A percentile compares a stretch with the other conserved stretches of the same genome.
These are phyloP conservation scores for Cheirogaleus major DNA, from an alignment of 2,797 vertebrate species.

Conservation along the genomic window DNA sequence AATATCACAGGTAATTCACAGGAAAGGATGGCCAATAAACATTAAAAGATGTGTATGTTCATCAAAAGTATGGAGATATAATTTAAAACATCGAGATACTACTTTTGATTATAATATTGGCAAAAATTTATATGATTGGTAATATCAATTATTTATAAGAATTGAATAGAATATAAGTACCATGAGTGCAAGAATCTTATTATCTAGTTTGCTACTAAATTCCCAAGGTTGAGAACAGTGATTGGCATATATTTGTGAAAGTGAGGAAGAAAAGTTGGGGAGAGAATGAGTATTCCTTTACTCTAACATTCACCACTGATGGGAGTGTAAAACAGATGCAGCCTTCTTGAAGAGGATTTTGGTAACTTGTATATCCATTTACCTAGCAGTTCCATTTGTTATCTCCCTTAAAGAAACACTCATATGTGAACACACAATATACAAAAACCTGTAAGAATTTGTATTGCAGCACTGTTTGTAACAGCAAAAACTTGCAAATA, in stretches of 20 bases:
- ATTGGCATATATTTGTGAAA: not conserved
- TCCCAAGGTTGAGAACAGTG: not conserved
- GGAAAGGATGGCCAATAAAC: not conserved
- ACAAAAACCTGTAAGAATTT: not conserved
- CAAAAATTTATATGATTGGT: not conserved
- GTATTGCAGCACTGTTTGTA: not conserved
- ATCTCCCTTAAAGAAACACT: not conserved
- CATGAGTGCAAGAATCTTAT: not conserved
- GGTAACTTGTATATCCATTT: not conserved
- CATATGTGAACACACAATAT: not conserved
- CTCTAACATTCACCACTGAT: not conserved
- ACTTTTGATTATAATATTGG: not conserved
- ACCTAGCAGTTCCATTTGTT: not conserved
- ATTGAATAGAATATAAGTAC: not conserved
- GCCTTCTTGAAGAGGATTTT: not conserved
- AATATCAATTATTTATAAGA: not conserved
- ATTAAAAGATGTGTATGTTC: not conserved
- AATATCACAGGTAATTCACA: slow-evolving; percentile 3
- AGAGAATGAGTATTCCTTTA: not conserved
- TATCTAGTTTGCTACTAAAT: not conserved
- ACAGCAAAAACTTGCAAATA: slow-evolving; percentile 3
- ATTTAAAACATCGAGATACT: not conserved
- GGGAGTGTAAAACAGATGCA: not conserved
- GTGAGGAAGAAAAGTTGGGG: not conserved
- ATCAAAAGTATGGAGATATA: slow-evolving; percentile 22